Base-by-base conservation (phyloP, 2,888 invertebrate species). In the Schizotus pectinicornis region DNA sequence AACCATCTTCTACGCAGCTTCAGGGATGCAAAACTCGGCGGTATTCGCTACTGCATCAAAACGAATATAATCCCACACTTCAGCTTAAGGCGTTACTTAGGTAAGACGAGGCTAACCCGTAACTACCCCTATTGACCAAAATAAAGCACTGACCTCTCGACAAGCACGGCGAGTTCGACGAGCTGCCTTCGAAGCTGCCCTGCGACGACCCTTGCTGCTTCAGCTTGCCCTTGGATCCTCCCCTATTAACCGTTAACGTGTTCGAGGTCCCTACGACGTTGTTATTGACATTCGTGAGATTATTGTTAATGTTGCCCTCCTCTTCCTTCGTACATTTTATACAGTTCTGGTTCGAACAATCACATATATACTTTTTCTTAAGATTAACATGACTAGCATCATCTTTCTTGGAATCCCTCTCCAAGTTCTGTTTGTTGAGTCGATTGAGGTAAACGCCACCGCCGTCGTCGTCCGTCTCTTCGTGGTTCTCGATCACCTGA, bases 121-220 rank as follows among this genome's bases (percentile, higher is more conserved):
- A 61, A 58, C 9, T 8, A 50, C 13, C 11, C 22, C 6, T 36
- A 32, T n/a, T 48, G 39, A 53, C 34, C 48, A 35, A 60, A 50
- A 39, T 33, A 49, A 50, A 36, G 33, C 31, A 52, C 74, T 71
- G 76, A 83, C 84, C 84, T 81, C 84, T 81, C 67, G 84, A 84
- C 71, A 84, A 81, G 68, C 83, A 83, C 31, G 84, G 83, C 49
- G 84, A 83, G 62, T 82, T 82, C 56, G 81, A 81, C 64, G 80
- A 81, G 61, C 80, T 81, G 57, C 81, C 81, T 55, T 83, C 83
- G 64, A 81, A 81, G 71, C 83, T 84, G 51, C 78, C 77, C 64
- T 77, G 77, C 37, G 69, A 79, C 8, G 79, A 79, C 63, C 77
- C 78, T 59, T 80, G 80, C 58, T 80, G 80, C 56, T 75, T 68